These are phyloP conservation scores for Acleris emargana DNA, from an alignment of 2,888 invertebrate species.

Conservation along the genomic window DNA sequence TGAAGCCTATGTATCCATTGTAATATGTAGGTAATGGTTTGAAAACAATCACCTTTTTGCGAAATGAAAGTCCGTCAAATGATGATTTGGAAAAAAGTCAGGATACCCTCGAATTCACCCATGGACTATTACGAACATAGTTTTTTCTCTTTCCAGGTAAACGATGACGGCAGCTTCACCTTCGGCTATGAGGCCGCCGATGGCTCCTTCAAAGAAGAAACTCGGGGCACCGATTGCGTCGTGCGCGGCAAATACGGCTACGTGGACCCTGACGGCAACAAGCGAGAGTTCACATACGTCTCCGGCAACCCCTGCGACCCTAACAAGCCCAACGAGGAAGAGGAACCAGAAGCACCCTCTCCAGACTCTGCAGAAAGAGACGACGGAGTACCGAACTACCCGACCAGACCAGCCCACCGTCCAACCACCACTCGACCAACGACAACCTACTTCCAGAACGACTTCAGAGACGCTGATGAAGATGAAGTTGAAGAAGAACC, in stretches of 20 bases:
- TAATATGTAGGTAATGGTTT: too few species aligned
- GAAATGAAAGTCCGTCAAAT: too few species aligned
- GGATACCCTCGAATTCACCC: too few species aligned
- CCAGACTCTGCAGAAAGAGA: conserved; percentile 84
- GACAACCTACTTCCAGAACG: conserved; percentile 89
- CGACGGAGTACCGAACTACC: conserved; percentile 86
- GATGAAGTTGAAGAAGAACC: conserved; percentile 83
- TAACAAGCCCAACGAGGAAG: conserved; percentile 89
- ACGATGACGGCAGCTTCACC: conserved; percentile 93
- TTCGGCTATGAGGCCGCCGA: conserved; percentile 94
- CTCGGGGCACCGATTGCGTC: conserved; percentile 92
- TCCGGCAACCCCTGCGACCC: conserved; percentile 94
- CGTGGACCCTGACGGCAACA: conserved; percentile 93
- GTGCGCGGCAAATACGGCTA: conserved; percentile 95
- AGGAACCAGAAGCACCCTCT: conserved; percentile 80
- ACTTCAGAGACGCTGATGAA: conserved; percentile 86
- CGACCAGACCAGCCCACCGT: conserved; percentile 72
- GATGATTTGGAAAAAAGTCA: too few species aligned
- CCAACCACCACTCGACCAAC: conserved; percentile 82
- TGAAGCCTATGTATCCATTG: too few species aligned
- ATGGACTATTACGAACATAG: too few species aligned
- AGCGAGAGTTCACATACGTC: conserved; percentile 93
- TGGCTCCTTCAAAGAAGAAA: conserved; percentile 94
- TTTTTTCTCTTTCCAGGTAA: conserved; percentile 76
- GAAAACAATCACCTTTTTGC: too few species aligned